Base-by-base conservation (phyloP, 2,113 vertebrate genomes). In the Paramormyrops kingsleyae region DNA sequence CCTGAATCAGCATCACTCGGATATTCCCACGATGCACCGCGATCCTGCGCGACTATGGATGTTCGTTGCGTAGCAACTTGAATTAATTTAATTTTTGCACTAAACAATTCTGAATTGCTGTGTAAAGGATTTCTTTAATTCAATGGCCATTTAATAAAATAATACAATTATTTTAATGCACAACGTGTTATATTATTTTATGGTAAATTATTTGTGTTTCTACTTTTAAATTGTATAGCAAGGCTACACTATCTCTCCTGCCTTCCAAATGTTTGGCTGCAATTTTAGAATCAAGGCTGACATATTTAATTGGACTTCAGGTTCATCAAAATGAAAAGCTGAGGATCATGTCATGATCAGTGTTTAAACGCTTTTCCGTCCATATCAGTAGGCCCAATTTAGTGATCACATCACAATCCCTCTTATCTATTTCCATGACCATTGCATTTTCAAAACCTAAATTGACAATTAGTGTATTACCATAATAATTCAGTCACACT, bases 1-100 rank as follows among this genome's bases (percentile, higher is more conserved):
- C 90, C 92, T 92, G 92, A 93, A 91, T 92, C 92, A 92, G 92
- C 91, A 91, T 91, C 92, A 90, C 90, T 83, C 88, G 91, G 92
- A 93, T 89, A 90, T 92, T 92, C 92, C 92, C 92, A 92, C 66
- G 83, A 91, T 93, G 91, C 92, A 91, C 90, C 62, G 90, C 92
- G 91, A 88, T 83, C 88, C 88, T 90, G 91, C 88, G 91, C 89
- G 88, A 88, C 91, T 27, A 87, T 52, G 53, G 89, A 92, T 70
- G 91, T 66, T 84, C 88, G 92, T 93, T 93, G 92, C 92, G 88
- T 93, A 91, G 92, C 92, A 93, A 93, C 92, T 88, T 80, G 83
- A 62, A 80, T 90, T 59, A 53, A 42, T 42, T 88, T 12, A 31
- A 84, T 84, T 17, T 89, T 44, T 5, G 47, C 53, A 47, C 39